Evolutionary conservation across 2,888 invertebrate species (phyloP).

Genomic region (Acheta domesticus): DNA sequence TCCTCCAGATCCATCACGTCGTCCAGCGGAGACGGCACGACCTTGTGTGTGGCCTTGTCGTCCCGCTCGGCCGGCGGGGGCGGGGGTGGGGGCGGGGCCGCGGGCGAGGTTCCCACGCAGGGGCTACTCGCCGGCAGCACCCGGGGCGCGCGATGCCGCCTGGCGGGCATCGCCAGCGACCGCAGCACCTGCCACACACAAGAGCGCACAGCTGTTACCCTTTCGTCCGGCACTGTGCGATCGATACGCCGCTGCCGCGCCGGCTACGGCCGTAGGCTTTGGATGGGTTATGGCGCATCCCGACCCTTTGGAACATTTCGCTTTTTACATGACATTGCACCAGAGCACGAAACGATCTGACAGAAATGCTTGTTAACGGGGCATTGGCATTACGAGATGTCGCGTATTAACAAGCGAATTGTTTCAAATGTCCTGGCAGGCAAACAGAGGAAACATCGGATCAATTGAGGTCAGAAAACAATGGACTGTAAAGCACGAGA

Average conservation of each 20-base stretch:
- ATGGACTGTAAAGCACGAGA: not conserved
- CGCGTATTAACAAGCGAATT: too few relatives aligned
- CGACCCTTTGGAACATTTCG: not conserved
- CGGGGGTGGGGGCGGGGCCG: not conserved
- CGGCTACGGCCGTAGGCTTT: not conserved
- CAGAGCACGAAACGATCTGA: too few relatives aligned
- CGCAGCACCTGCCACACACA: not conserved
- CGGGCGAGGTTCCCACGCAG: not conserved
- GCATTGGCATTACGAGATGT: too few relatives aligned
- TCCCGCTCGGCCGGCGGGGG: too few relatives aligned
- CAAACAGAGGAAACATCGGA: too few relatives aligned
- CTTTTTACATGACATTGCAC: not conserved
- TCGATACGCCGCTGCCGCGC: not conserved
- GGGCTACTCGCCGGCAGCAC: too few relatives aligned
- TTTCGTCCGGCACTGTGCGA: not conserved
- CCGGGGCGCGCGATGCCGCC: not conserved
- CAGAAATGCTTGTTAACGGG: too few relatives aligned
- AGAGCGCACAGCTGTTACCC: not conserved
- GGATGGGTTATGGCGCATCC: not conserved
- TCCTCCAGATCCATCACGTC: conserved; percentile 29
- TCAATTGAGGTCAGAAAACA: too few relatives aligned
- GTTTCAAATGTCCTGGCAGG: too few relatives aligned
- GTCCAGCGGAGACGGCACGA: conserved; percentile 25
- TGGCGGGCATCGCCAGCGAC: not conserved
- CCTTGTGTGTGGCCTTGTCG: conserved; percentile 19